Conservation (phyloP, 2,797 vertebrate genomes). For the Etheostoma nigrum region DNA sequence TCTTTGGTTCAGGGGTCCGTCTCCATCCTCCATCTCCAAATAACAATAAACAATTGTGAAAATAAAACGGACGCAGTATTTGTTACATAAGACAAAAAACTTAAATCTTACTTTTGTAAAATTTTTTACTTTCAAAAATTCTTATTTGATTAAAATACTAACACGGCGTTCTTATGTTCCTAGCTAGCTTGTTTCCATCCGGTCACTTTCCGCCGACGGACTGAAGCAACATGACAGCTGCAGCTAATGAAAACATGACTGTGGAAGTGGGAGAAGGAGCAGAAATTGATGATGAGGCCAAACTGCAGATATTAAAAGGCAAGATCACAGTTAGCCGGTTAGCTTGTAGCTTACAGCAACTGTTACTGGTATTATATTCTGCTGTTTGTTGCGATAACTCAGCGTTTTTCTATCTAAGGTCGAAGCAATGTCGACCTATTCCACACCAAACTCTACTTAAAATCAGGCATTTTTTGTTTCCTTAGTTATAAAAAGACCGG, state of each 20-base stretch:
- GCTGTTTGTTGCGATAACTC: fast-evolving
- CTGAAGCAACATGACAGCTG: slow-evolving; percentile 67
- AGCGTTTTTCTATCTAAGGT: slow-evolving; percentile 1
- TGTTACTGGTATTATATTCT: fast-evolving
- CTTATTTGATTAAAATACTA: background rate
- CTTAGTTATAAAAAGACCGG: fast-evolving
- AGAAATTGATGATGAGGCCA: slow-evolving; percentile 32
- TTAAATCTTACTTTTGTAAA: no score
- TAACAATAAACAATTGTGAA: background rate
- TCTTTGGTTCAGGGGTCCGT: slow-evolving; percentile 27
- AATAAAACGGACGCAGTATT: fast-evolving
- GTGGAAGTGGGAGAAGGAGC: background rate
- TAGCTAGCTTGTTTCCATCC: slow-evolving; percentile 61
- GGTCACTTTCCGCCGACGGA: slow-evolving; percentile 49
- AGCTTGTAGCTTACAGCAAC: fast-evolving
- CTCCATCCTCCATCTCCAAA: background rate
- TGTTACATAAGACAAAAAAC: fast-evolving
- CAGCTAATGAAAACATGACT: background rate
- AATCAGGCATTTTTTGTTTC: background rate
- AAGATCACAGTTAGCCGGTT: background rate
- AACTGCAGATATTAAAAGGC: slow-evolving; percentile 72
- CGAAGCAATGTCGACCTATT: slow-evolving; percentile 20
- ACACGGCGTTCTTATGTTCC: background rate
- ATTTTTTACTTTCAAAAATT: no score
- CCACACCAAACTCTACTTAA: background rate